Evolutionary conservation across 2,888 invertebrate genomes (phyloP), one percentile per base, ranked within the genome.

Genomic region (Cryptosula pallasiana): DNA sequence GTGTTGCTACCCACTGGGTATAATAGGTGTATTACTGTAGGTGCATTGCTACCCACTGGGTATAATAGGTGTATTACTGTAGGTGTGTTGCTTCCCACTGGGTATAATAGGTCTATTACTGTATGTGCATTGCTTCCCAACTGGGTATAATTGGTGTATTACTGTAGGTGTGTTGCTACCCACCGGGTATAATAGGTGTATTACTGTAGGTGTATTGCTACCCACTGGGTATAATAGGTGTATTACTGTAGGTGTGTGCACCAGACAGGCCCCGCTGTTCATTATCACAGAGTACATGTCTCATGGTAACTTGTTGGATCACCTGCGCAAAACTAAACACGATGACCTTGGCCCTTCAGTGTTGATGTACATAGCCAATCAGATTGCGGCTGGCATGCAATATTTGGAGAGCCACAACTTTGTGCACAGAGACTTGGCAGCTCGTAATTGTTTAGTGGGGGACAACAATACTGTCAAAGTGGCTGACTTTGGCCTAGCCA

Each of bases 211-310:
- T 75, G 98, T 99, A 32, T 99, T n/a, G n/a, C n/a, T n/a, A 45
- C 20, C 9, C 20, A 57, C 57, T 57, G 57, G 57, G n/a, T 57
- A 57, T 45, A 45, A 13, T 45, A 13, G 45, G 20, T 9, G 45
- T 45, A 45, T n/a, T 55, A 71, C 71, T 74, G 23, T 54, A 85
- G 87, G 97, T 75, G 98, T 99, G 34, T 99, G 98, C 87, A 99
- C 97, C 0, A 88, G 97, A 73, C 98, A 99, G 86, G 96, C 98
- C 16, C 99, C 99, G 1, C 99, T 98, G 87, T 99, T 98, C 87
- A 99, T 99, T 80, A 95, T 99, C 81, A 98, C 98, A 23, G 98
- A 98, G 88, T 99, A 97, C 86, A 99, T 99, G 99, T 92, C 93
- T 80, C 93, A 95, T 79, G 99, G 99, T 72, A 99, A 99, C 87